A percentile compares a stretch with the other conserved stretches of the same genome.
These are phyloP conservation scores for Varanus komodoensis DNA, from an alignment of 2,113 vertebrate genomes.

Conservation along the genomic window DNA sequence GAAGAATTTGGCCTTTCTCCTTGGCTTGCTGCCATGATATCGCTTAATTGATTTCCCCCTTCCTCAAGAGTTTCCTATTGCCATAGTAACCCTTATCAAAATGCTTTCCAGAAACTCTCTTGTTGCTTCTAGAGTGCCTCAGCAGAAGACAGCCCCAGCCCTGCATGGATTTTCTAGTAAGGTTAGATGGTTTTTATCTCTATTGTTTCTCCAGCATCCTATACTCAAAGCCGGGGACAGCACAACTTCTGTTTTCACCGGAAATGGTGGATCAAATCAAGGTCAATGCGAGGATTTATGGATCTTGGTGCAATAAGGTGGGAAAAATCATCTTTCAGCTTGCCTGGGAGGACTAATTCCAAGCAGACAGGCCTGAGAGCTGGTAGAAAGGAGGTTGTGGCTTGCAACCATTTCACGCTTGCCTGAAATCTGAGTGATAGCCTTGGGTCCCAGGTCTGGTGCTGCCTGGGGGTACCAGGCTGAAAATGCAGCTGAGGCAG, in stretches of 20 bases:
- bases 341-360: background rate
- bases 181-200: slow-evolving; percentile 64
- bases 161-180: slow-evolving; percentile 56
- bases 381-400: background rate
- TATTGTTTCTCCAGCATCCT: slow-evolving; percentile 41
- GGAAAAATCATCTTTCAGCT: background rate
- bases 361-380: background rate
- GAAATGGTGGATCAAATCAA: background rate
- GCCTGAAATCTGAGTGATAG: background rate
- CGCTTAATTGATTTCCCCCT: slow-evolving; percentile 68
- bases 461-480: background rate
- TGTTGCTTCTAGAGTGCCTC: slow-evolving; percentile 67
- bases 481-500: background rate
- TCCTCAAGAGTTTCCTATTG: slow-evolving; percentile 71
- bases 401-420: background rate
- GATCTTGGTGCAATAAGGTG: background rate
- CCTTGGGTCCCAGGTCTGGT: no score
- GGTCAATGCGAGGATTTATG: background rate
- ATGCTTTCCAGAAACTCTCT: slow-evolving; percentile 69
- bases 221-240: background rate
- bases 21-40: slow-evolving; percentile 59
- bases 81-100: slow-evolving; percentile 78
- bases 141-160: slow-evolving; percentile 63
- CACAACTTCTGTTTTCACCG: background rate
- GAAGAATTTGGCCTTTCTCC: slow-evolving; percentile 48